Evolutionary conservation across 1,140 invertebrate genomes (phyloP), one percentile per base, ranked within the genome.

Genomic region (Chironomus tepperi): DNA sequence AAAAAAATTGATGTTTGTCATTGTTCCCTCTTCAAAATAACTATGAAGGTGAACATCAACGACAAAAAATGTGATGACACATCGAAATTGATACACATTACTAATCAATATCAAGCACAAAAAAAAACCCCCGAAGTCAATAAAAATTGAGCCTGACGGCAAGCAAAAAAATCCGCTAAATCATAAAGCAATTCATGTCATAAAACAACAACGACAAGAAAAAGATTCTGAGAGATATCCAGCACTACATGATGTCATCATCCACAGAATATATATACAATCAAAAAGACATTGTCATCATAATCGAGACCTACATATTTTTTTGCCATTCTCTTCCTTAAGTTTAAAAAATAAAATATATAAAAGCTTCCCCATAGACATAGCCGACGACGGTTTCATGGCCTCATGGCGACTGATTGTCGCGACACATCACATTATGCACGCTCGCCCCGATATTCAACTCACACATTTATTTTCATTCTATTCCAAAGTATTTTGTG

Each of bases 361-460:
- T 12, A 57, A 57, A 57, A 57, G 47, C 47, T 57, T 57, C 12
- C 47, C 47, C n/a, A 57, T 57, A 47, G 43, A 47, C 43, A 47
- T 47, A 10, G 15, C 15, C 43, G 47, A 12, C 47, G 47, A 57
- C 47, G 47, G 12, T 57, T 57, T 57, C 47, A 57, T 57, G 12
- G 47, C 47, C 47, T 57, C 47, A 57, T 57, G 47, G 47, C 47
- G 47, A 57, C 47, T 15, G 47, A 57, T 5, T 57, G 47, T 57
- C 47, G 47, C 47, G 47, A 57, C 47, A 57, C n/a, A 57, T 57
- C 47, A n/a, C 47, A 57, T 57, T 57, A 57, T 57, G n/a, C 43
- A 57, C 47, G n/a, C 47, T 57, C 47, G 47, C 47, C 47, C 24
- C n/a, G 47, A 57, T 57, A 15, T n/a, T 57, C 47, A n/a, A 57